Evolutionary conservation across 2,888 invertebrate species (phyloP), one percentile per base, ranked within the genome.

Genomic region (Aleiodes leptofemur): DNA sequence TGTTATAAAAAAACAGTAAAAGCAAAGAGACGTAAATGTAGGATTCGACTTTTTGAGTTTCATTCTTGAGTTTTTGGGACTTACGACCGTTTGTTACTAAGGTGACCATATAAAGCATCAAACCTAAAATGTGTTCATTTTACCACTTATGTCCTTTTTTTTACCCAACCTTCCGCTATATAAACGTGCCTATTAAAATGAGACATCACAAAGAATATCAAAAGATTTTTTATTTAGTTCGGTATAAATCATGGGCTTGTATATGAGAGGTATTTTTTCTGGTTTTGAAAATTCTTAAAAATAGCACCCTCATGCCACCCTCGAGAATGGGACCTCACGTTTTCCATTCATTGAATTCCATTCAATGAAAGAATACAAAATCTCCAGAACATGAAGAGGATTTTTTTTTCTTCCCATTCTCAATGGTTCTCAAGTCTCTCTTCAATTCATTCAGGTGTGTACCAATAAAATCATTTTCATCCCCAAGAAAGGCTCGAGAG

Each of bases 281-380:
- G 13, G 29, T 50, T 51, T 31, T 31, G 4, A 13, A 7, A 68
- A 51, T 68, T 68, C 51, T 31, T 11, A 7, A 68, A 51, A 68
- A 51, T 50, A 51, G 68, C 51, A 51, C 51, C 50, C 51, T 31
- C 50, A 68, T 51, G 29, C 51, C 23, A 14, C 29, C 29, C 50
- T 29, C 29, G 31, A 68, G 66, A 51, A 50, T 50, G 51, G 66
- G 51, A 50, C 66, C 51, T 13, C 23, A 38, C 51, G 14, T 6
- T 8, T 23, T 51, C 68, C 68, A 68, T 68, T 68, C 51, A 68
- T 4, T 14, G n/a, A 55, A n/a, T 53, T 14, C 66, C 61, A 72
- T 72, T 68, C 56, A 75, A 57, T 34, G 34, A 34, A 29, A 57
- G 56, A 66, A 71, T 48, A 56, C 31, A 70, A 66, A 66, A 70